Evolutionary conservation across 2,888 invertebrate genomes (phyloP), one percentile per base, ranked within the genome.

Genomic region (Ischnus inquisitorius): DNA sequence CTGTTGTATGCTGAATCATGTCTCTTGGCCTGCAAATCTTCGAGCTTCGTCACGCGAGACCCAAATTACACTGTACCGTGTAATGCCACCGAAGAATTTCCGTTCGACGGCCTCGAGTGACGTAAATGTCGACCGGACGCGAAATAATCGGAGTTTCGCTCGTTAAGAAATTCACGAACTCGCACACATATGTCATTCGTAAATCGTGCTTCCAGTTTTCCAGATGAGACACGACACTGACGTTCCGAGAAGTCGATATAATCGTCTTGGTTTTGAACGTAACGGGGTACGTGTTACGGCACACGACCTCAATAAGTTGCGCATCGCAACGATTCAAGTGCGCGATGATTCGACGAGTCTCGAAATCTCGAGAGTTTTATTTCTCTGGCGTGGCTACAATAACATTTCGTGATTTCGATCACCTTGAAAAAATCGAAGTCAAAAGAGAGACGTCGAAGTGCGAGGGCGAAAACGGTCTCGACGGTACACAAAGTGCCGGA

Each of bases 371-470:
- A 64, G 28, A 14, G 41, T 64, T 16, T 48, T 54, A 5, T 25
- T 41, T 54, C 41, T 54, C 16, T 10, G 12, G 22, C 19, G 22
- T 54, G n/a, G 46, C 57, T 57, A 6, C 22, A 12, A 25, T 25
- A 60, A 60, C n/a, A 22, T 62, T 75, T 41, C 41, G 62, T n/a
- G 41, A 69, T 28, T 16, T n/a, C 12, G 4, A n/a, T 69, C 16
- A 64, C 75, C 69, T 69, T 69, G 80, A 76, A 69, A 76, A 69
- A 64, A 46, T 22, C 1, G 12, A 22, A 10, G 54, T 12, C 41
- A 51, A 14, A 25, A 54, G 6, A 25, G 22, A 25, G 43, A 41
- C 22, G 41, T 72, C 39, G 72, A 34, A 79, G 19, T 65, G 64
- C n/a, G 72, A 79, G 43, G 72, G 57, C 16, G 28, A 79, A 72